Evolutionary conservation across 2,113 vertebrate genomes (phyloP).

Genomic region (Phyllostomus hastatus): DNA sequence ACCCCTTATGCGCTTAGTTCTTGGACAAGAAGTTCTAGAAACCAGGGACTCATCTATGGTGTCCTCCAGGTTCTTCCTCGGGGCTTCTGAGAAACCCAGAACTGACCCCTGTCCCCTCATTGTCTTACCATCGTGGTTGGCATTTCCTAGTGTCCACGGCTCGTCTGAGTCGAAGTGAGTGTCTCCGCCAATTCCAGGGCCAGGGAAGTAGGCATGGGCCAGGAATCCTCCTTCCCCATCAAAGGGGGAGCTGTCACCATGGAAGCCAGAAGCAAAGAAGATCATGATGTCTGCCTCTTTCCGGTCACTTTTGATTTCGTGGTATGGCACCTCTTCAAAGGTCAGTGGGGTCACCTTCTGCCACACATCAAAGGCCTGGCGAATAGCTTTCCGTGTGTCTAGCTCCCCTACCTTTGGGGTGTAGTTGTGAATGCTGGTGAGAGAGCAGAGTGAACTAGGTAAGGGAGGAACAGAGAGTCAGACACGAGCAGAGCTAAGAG

Average conservation of each 20-base stretch:
- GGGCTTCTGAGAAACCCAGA: neutral
- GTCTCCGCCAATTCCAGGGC: slow-evolving; percentile 97
- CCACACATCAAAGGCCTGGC: slow-evolving; percentile 98
- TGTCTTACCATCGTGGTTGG: slow-evolving; percentile 94
- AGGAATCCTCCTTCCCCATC: slow-evolving; percentile 98
- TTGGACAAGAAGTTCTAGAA: neutral
- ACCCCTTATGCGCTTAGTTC: slow-evolving; percentile 9
- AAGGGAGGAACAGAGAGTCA: neutral
- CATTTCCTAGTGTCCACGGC: slow-evolving; percentile 96
- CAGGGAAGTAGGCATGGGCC: slow-evolving; percentile 98
- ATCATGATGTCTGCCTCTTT: slow-evolving; percentile 99
- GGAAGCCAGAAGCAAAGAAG: slow-evolving; percentile 99
- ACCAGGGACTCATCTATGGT: neutral
- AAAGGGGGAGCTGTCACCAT: slow-evolving; percentile 97
- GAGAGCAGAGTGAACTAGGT: slow-evolving; percentile 30
- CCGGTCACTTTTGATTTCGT: slow-evolving; percentile 95
- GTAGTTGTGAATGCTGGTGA: slow-evolving; percentile 95
- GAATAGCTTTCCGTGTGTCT: slow-evolving; percentile 95
- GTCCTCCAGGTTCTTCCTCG: neutral
- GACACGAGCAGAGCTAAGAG: neutral
- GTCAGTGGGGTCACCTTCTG: slow-evolving; percentile 96
- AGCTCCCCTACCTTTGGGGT: slow-evolving; percentile 97
- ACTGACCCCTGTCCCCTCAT: neutral
- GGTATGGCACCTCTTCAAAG: slow-evolving; percentile 97
- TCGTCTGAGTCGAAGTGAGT: slow-evolving; percentile 98